Evolutionary conservation across 2,888 invertebrate species (phyloP).

Genomic region (Hypena proboscidalis): DNA sequence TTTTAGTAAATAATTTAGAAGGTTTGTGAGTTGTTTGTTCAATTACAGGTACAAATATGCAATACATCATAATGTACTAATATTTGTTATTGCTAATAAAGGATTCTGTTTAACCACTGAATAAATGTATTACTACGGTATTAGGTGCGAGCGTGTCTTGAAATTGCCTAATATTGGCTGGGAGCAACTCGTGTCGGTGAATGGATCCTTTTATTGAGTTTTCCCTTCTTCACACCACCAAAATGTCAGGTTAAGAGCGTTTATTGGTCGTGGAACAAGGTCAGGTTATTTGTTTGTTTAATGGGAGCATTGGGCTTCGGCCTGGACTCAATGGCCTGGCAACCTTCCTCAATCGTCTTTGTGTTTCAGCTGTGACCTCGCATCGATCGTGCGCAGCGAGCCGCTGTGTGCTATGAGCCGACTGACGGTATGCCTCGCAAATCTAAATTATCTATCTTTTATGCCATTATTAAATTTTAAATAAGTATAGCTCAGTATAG

Average conservation of each 20-base stretch:
- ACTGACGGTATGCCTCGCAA: slow-evolving; percentile 5
- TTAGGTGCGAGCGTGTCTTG: slow-evolving; percentile 2
- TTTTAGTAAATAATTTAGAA: not conserved
- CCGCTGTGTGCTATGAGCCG: slow-evolving; percentile 1
- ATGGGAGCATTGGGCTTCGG: slow-evolving; percentile 26
- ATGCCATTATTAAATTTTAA: no score
- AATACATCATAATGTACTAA: no score
- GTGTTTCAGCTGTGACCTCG: slow-evolving; percentile 36
- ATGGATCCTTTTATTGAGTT: slow-evolving; percentile 22
- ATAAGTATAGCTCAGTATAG: no score
- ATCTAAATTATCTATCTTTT: not conserved
- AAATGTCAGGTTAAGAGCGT: slow-evolving; percentile 39
- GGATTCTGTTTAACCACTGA: no score
- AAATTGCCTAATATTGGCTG: slow-evolving; percentile 17
- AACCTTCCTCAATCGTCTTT: slow-evolving; percentile 33
- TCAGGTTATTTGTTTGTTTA: slow-evolving; percentile 25
- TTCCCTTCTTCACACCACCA: slow-evolving; percentile 24
- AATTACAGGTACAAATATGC: no score
- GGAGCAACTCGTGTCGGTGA: slow-evolving; percentile 13
- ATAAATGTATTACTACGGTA: not conserved
- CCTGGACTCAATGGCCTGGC: slow-evolving; percentile 15
- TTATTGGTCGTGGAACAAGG: slow-evolving; percentile 34
- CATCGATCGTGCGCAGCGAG: slow-evolving; percentile 37
- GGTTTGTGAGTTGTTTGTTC: not conserved
- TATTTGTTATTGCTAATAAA: no score